A percentile compares a stretch with the other conserved stretches of the same genome.
Evolutionary conservation across 2,113 vertebrate genomes (phyloP).

Genomic region (Clarias macrocephalus): DNA sequence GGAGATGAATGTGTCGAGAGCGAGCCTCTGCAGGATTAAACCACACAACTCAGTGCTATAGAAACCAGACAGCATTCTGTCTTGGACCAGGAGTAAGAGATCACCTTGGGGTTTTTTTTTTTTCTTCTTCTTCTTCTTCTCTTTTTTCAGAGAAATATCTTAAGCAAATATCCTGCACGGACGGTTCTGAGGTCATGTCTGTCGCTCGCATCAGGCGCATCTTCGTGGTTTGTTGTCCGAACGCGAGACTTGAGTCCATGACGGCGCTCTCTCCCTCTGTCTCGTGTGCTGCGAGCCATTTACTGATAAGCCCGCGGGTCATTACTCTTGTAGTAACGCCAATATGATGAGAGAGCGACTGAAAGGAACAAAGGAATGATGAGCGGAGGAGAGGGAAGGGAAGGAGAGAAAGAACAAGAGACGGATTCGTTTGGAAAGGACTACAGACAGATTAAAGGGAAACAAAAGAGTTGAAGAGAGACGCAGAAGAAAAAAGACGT

Average conservation of each 20-base stretch:
- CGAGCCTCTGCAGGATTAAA: constrained; percentile 29
- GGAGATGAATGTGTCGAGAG: constrained; percentile 40
- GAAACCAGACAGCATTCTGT: constrained; percentile 20
- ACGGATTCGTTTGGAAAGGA: constrained; percentile 17
- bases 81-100: background rate
- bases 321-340: constrained; percentile 4
- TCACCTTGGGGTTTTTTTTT: background rate
- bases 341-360: constrained; percentile 5
- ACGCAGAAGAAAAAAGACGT: background rate
- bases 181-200: background rate
- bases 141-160: background rate
- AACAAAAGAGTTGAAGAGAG: constrained; percentile 8
- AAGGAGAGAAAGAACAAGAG: constrained; percentile 28
- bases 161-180: background rate
- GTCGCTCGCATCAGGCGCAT: no score
- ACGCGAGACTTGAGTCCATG: no score
- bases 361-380: constrained; percentile 14
- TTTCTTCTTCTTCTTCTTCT: no score
- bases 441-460: constrained; percentile 1
- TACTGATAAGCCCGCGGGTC: constrained; percentile 20
- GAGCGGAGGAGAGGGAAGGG: background rate
- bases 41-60: background rate
- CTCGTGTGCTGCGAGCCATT: constrained; percentile 9
- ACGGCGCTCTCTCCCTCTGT: no score
- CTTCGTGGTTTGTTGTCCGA: background rate